Conservation (phyloP, 2,797 vertebrate species). For the Paguma larvata region DNA sequence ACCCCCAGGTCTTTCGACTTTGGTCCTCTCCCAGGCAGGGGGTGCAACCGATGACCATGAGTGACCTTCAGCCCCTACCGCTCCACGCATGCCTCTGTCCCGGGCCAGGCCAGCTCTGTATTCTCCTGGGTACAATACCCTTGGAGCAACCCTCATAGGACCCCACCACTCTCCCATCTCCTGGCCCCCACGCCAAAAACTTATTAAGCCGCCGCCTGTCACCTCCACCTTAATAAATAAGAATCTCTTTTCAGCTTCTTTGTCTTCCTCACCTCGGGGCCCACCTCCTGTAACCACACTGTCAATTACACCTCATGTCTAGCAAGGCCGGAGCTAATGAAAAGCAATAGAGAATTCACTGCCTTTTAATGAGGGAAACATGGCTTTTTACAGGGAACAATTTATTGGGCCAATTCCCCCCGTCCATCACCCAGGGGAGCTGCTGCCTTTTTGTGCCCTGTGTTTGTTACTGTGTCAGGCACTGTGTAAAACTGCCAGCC, state of each 20-base stretch:
- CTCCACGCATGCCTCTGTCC: background rate
- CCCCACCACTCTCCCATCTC: conserved; percentile 66
- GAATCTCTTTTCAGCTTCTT: conserved; percentile 94
- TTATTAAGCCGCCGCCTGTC: conserved; percentile 97
- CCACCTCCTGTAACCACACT: conserved; percentile 92
- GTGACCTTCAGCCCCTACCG: background rate
- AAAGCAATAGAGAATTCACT: conserved; percentile 99
- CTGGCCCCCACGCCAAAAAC: conserved; percentile 88
- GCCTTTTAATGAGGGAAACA: conserved; percentile 99
- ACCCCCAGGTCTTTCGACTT: background rate
- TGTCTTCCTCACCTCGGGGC: conserved; percentile 90
- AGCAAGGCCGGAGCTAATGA: conserved; percentile 95
- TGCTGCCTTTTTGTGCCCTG: conserved; percentile 87
- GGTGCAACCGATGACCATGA: background rate
- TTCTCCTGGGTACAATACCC: conserved; percentile 46
- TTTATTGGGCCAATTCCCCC: conserved; percentile 98
- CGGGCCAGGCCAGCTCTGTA: background rate
- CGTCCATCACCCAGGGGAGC: conserved; percentile 93
- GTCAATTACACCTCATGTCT: conserved; percentile 97
- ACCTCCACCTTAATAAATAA: conserved; percentile 99
- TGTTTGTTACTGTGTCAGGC: conserved; percentile 91
- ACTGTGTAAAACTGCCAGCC: conserved; percentile 89
- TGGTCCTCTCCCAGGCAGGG: background rate
- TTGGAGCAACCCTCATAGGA: conserved; percentile 73
- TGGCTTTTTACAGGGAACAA: conserved; percentile 96